phyloP scores from a whole-genome alignment of 2,113 vertebrate genomes.

The Nycticorax nycticorax region DNA sequence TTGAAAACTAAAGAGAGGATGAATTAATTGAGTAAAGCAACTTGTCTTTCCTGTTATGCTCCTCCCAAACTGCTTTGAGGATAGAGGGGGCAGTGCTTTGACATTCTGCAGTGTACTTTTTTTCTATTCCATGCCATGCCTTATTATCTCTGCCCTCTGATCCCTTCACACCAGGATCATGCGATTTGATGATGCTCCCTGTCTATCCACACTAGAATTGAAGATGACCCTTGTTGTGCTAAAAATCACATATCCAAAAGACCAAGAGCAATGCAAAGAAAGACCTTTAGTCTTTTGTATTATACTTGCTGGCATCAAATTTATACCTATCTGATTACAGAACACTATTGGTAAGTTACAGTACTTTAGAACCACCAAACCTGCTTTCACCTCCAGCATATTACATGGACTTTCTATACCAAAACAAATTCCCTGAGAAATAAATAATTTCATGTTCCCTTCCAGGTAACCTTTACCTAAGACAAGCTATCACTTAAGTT shows the following conservation, averaged over 20 bases:
- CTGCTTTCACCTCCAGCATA: not conserved
- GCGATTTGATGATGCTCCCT: fast-evolving
- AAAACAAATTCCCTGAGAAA: not conserved
- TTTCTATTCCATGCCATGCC: not conserved
- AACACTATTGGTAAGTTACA: not conserved
- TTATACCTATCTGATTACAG: not conserved
- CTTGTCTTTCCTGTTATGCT: not conserved
- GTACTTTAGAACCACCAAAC: not conserved
- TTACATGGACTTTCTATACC: not conserved
- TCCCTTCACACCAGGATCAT: not conserved
- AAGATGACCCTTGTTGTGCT: not conserved
- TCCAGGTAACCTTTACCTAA: not conserved
- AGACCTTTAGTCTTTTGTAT: not conserved
- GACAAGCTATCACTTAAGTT: not conserved
- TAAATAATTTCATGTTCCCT: not conserved
- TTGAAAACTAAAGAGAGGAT: not conserved
- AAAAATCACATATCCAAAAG: not conserved
- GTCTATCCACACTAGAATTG: not conserved
- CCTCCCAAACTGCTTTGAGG: not conserved
- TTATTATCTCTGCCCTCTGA: not conserved
- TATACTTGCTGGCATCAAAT: not conserved
- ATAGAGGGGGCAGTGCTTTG: not conserved
- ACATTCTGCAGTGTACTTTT: not conserved
- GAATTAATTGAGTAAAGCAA: not conserved
- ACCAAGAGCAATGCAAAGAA: not conserved